Evolutionary conservation across 2,113 vertebrate species (phyloP), one percentile per base, ranked within the genome.

Genomic region (Strix uralensis): DNA sequence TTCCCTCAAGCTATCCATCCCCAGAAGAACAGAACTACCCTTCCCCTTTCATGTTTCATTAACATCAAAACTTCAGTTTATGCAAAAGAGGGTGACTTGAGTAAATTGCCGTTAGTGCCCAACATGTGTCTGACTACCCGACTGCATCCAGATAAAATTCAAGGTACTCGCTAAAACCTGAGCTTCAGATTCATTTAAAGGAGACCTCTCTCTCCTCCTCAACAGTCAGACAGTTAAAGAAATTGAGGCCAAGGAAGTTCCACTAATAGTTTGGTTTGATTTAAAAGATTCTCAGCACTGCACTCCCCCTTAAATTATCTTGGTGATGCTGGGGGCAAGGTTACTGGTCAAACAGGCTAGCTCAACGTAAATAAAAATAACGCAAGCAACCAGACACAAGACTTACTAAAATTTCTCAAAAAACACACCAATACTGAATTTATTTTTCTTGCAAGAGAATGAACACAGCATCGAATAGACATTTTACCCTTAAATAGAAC

Each of bases 401-500:
- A 38, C 5, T 7, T 34, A 6, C 8, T 42, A 36, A 10, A 19
- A 27, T 25, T 34, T 57, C 46, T 81, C 73, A 38, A 34, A 78
- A 36, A 74, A 49, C 8, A 18, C 30, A 71, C 18, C 4, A 12
- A 32, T 4, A 32, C 4, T 10, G 32, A 69, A 22, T 9, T 5
- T 20, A 32, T 61, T 85, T 75, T 29, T 86, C 36, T 34, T 3
- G 0, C 10, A 23, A 52, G 5, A 58, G 42, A 94, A 94, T 1
- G 4, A 94, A 67, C 75, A 44, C 0, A 0, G 22, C 67, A 78
- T 44, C 25, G 78, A 62, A 55, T 34, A 22, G 0, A 4, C 7
- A 47, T 52, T 79, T 90, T 90, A 78, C n/a, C 36, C 83, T 94
- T 93, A 93, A 93, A 96, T 29, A 95, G 42, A 86, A 83, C 46